Evolutionary conservation across 2,113 vertebrate genomes (phyloP).

Genomic region (Onychostruthus taczanowskii): DNA sequence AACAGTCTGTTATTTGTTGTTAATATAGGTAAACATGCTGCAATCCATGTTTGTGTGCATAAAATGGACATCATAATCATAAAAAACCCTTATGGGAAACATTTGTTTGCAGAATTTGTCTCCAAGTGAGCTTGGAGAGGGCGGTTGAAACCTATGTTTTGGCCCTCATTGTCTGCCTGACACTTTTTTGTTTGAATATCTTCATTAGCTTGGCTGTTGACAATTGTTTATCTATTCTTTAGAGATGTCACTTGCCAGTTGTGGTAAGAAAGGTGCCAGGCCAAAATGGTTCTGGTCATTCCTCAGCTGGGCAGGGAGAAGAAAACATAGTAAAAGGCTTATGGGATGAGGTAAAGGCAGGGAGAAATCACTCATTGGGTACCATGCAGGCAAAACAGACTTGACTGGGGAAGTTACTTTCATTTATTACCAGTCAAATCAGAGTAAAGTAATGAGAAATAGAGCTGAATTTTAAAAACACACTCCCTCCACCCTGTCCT

Average conservation of each 20-base stretch:
- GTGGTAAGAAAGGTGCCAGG: not conserved
- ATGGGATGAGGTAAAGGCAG: not conserved
- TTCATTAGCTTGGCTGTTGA: not conserved
- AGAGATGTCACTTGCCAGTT: not conserved
- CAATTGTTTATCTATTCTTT: not conserved
- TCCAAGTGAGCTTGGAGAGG: not conserved
- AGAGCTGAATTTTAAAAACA: not conserved
- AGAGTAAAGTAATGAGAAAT: not conserved
- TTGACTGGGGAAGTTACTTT: rapidly evolving
- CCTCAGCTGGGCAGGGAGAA: not conserved
- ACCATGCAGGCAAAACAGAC: not conserved
- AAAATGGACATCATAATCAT: not conserved
- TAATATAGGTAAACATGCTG: not conserved
- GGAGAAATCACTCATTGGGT: not conserved
- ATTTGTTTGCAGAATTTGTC: not conserved
- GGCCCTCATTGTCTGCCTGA: not conserved
- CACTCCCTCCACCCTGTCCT: rapidly evolving
- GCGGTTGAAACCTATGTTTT: not conserved
- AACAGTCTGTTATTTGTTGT: not conserved
- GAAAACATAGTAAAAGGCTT: not conserved
- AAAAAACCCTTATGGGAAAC: not conserved
- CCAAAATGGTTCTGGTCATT: not conserved
- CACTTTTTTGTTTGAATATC: not conserved
- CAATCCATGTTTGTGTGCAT: not conserved
- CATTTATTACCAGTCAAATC: not conserved